Evolutionary conservation across 1,140 invertebrate species (phyloP).

Genomic region (Pissodes strobi): DNA sequence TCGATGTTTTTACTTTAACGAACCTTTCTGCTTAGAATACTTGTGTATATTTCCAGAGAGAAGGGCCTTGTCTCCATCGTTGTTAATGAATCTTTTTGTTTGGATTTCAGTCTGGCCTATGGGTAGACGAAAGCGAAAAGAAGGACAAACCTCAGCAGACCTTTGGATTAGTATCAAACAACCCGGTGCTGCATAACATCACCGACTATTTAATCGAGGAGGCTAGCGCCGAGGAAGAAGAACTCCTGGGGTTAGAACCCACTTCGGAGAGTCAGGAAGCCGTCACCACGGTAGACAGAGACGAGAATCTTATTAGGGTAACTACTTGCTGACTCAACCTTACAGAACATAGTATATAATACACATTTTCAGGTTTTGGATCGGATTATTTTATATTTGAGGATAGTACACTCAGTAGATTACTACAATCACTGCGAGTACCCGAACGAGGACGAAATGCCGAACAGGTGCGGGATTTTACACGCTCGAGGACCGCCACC

Average conservation of each 20-base stretch:
- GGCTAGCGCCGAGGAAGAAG: slow-evolving; percentile 97
- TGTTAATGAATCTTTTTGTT: no score
- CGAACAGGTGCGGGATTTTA: slow-evolving; percentile 97
- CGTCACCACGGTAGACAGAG: slow-evolving; percentile 72
- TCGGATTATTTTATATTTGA: slow-evolving; percentile 87
- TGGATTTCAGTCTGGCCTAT: slow-evolving; percentile 67
- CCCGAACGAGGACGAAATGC: slow-evolving; percentile 99
- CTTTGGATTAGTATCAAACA: slow-evolving; percentile 85
- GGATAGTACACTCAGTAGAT: slow-evolving; percentile 97
- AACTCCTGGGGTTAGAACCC: slow-evolving; percentile 79
- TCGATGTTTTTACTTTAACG: no score
- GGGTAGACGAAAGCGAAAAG: slow-evolving; percentile 63
- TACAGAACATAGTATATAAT: no score
- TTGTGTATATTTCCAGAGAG: no score
- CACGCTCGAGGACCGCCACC: slow-evolving; percentile 90
- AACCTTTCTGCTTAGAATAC: no score
- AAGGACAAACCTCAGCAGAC: slow-evolving; percentile 56
- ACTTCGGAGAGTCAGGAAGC: slow-evolving; percentile 62
- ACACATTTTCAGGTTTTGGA: slow-evolving; percentile 58
- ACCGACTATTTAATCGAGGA: slow-evolving; percentile 99
- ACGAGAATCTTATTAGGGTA: slow-evolving; percentile 73
- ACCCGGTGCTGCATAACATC: slow-evolving; percentile 96
- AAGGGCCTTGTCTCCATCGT: no score
- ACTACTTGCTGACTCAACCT: no score
- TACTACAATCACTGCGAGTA: slow-evolving; percentile 99